A percentile compares a stretch with the other conserved stretches of the same genome.
These are phyloP conservation scores for Dicrostonyx torquatus DNA, from an alignment of 2,797 vertebrate genomes.

Conservation along the genomic window DNA sequence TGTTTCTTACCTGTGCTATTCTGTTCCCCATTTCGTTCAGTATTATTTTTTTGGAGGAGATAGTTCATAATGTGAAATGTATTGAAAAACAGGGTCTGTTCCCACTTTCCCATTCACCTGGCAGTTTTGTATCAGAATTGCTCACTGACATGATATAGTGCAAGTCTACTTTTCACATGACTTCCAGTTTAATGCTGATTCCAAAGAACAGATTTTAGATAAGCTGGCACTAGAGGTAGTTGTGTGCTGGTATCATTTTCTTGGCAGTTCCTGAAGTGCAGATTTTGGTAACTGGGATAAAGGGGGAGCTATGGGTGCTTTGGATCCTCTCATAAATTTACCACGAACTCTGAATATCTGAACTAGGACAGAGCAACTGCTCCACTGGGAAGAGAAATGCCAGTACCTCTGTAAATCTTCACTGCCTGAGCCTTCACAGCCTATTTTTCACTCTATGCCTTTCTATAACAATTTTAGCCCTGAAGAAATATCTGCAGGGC, in stretches of 20 bases:
- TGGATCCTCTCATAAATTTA: slow-evolving; percentile 54
- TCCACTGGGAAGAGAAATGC: slow-evolving; percentile 62
- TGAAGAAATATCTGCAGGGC: slow-evolving; percentile 73
- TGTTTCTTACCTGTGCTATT: not conserved
- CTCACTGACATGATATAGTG: not conserved
- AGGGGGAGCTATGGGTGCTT: slow-evolving; percentile 30
- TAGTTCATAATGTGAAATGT: slow-evolving; percentile 5
- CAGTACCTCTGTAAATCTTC: slow-evolving; percentile 69
- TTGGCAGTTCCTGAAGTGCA: slow-evolving; percentile 39
- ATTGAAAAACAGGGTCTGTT: slow-evolving; percentile 11
- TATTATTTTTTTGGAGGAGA: not conserved
- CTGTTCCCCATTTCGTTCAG: not conserved
- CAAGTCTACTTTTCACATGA: slow-evolving; percentile 17
- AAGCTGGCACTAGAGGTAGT: not conserved
- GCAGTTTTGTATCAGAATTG: slow-evolving; percentile 24
- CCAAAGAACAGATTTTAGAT: slow-evolving; percentile 28
- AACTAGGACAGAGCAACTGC: slow-evolving; percentile 54
- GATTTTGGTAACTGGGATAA: not conserved
- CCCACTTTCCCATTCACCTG: not conserved
- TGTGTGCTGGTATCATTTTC: not conserved
- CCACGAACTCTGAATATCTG: slow-evolving; percentile 56
- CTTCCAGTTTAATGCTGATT: slow-evolving; percentile 51
- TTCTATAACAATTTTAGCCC: slow-evolving; percentile 72
- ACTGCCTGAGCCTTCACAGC: slow-evolving; percentile 53
- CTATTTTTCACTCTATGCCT: slow-evolving; percentile 65